Evolutionary conservation across 2,888 invertebrate species (phyloP).

Genomic region (Ctena decussata): DNA sequence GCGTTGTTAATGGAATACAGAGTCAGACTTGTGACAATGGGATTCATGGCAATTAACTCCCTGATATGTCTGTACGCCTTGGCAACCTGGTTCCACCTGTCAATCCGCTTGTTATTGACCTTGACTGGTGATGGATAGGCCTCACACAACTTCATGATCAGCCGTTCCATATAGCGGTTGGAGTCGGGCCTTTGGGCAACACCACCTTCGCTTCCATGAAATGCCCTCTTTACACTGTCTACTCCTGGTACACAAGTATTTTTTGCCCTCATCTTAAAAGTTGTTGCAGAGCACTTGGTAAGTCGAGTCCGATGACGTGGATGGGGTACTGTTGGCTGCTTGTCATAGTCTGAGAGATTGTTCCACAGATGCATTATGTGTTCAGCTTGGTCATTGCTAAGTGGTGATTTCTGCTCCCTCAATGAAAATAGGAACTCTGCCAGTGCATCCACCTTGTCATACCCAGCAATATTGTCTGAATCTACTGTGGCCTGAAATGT

Average conservation of each 20-base stretch:
- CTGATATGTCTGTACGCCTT: constrained; percentile 20
- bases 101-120: background rate
- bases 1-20: constrained; percentile 39
- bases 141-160: constrained; percentile 21
- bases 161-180: constrained; percentile 31
- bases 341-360: no score
- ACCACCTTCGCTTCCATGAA: constrained; percentile 21
- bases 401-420: no score
- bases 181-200: constrained; percentile 40
- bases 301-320: no score
- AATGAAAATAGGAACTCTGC: no score
- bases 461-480: no score
- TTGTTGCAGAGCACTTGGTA: background rate
- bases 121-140: constrained; percentile 27
- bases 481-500: no score
- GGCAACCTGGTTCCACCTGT: constrained; percentile 20
- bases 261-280: constrained; percentile 21
- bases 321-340: background rate
- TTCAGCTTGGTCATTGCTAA: no score
- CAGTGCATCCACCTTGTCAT: no score
- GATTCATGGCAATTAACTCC: constrained; percentile 8
- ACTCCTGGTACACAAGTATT: constrained; percentile 26
- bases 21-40: constrained; percentile 9
- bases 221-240: constrained; percentile 36
- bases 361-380: no score